Percentiles rank a stretch among this genome's conserved stretches.
Evolutionary conservation across 2,888 invertebrate genomes (phyloP).

Genomic region (Nowickia ferox): DNA sequence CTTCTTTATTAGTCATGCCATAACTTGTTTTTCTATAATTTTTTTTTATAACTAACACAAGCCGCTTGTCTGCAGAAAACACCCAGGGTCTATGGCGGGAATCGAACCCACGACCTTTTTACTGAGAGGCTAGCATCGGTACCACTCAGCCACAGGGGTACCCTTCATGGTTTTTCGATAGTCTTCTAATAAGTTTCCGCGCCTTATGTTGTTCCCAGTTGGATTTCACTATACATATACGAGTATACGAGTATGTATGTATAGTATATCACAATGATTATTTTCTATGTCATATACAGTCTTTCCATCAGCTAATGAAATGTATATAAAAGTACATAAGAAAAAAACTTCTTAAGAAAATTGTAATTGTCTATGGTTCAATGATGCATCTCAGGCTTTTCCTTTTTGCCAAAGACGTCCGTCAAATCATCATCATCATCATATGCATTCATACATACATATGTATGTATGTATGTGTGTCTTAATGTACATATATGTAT

Average conservation of each 20-base stretch:
- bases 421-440: background rate
- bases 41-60: too few species aligned
- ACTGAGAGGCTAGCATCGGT: too few species aligned
- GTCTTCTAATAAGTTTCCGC: background rate
- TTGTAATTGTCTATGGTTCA: slow-evolving; percentile 66
- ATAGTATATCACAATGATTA: slow-evolving; percentile 18
- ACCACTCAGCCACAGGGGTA: too few species aligned
- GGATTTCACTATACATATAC: slow-evolving; percentile 22
- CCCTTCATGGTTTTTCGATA: too few species aligned
- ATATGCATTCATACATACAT: background rate
- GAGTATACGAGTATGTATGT: too few species aligned
- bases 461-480: background rate
- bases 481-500: too few species aligned
- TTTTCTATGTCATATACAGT: slow-evolving; percentile 36
- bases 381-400: slow-evolving; percentile 45
- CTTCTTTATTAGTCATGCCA: too few species aligned
- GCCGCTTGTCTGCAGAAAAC: too few species aligned
- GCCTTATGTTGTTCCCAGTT: background rate
- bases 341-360: slow-evolving; percentile 63
- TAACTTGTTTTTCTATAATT: too few species aligned
- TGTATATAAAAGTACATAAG: slow-evolving; percentile 19
- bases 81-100: too few species aligned
- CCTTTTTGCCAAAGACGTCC: slow-evolving; percentile 4
- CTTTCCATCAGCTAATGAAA: slow-evolving; percentile 33
- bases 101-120: too few species aligned